Conservation (phyloP, 92 coral and sea anemone genomes). For the Bergia puertoricense region DNA sequence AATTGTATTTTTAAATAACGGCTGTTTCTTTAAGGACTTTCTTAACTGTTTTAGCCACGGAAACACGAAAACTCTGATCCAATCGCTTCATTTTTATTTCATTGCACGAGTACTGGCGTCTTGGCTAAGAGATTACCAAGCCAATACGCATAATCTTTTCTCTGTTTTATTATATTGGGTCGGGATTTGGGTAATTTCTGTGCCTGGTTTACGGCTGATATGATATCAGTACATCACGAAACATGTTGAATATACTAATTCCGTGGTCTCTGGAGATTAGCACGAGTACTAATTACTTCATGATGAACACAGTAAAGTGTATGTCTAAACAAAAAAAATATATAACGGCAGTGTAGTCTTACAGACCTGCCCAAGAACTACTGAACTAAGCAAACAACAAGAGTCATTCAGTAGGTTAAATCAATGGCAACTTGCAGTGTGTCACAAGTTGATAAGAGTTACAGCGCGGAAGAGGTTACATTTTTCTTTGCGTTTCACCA, state of each 20-base stretch:
- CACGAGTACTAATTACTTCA: neutral
- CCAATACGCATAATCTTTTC: neutral
- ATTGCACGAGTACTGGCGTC: neutral
- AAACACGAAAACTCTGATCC: neutral
- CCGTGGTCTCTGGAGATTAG: neutral
- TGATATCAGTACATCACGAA: neutral
- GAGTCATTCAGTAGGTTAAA: neutral
- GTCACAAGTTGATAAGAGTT: neutral
- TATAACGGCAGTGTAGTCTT: neutral
- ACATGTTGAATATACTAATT: neutral
- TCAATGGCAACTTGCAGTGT: neutral
- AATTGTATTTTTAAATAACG: neutral
- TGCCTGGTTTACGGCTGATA: neutral
- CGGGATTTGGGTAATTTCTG: neutral
- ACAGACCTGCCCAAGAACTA: neutral
- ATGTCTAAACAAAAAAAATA: neutral
- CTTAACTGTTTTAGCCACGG: neutral
- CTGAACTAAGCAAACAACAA: neutral
- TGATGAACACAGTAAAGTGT: neutral
- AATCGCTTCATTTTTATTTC: neutral
- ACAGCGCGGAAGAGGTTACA: neutral
- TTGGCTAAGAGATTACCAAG: neutral
- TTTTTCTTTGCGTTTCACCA: neutral
- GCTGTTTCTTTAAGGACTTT: neutral
- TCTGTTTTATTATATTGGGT: neutral